These are phyloP conservation scores for Sipha flava DNA, from an alignment of 1,140 invertebrate species.

Conservation along the genomic window DNA sequence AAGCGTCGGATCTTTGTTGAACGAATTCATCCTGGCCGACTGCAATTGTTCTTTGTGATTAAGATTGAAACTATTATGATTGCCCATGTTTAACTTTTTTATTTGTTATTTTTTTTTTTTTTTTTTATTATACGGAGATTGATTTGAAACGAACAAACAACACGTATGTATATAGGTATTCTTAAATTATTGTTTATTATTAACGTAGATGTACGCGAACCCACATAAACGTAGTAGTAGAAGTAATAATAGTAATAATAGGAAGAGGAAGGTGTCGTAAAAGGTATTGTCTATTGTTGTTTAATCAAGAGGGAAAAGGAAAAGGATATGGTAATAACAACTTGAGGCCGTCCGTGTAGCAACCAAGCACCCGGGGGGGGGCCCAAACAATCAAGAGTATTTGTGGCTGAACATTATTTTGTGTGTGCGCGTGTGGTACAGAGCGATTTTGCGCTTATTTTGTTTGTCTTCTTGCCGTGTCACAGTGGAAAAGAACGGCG, in stretches of 20 bases:
- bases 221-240: too few relatives aligned
- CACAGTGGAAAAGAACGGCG: too few relatives aligned
- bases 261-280: too few relatives aligned
- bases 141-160: background rate
- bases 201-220: too few relatives aligned
- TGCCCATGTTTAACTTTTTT: constrained; percentile 1
- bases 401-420: background rate
- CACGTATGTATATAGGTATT: background rate
- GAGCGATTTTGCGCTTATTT: too few relatives aligned
- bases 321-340: background rate
- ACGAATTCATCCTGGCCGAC: background rate
- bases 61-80: constrained; percentile 22
- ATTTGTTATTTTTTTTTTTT: background rate
- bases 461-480: too few relatives aligned
- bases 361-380: background rate
- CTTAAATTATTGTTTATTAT: too few relatives aligned
- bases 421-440: too few relatives aligned
- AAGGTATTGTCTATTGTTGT: too few relatives aligned
- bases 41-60: constrained; percentile 25
- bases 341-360: constrained; percentile 6
- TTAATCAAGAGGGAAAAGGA: background rate
- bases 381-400: background rate
- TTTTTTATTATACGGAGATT: background rate
- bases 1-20: constrained; percentile 12
- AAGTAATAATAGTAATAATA: too few relatives aligned